Evolutionary conservation across 2,888 invertebrate genomes (phyloP).

Genomic region (Campaea margaritaria): DNA sequence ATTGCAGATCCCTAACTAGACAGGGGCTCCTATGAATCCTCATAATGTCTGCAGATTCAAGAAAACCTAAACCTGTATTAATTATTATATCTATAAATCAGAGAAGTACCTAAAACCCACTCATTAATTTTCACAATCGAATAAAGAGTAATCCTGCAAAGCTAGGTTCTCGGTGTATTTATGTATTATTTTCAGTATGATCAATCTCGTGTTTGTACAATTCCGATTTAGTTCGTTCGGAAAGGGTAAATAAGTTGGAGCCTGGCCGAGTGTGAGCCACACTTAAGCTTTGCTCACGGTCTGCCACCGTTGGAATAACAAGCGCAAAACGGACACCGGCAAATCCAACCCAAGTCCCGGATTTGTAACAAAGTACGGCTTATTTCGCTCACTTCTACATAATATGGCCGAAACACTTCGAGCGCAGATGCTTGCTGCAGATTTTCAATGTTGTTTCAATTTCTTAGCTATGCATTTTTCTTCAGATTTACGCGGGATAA

Average conservation of each 20-base stretch:
- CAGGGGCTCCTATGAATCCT: neutral
- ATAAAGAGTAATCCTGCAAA: conserved; percentile 27
- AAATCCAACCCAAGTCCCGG: conserved; percentile 76
- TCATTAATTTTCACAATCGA: conserved; percentile 27
- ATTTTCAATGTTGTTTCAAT: conserved; percentile 67
- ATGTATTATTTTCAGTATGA: conserved; percentile 28
- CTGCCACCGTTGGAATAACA: conserved; percentile 71
- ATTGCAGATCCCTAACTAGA: too few species aligned
- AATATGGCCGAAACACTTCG: conserved; percentile 68
- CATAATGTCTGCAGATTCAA: conserved; percentile 1
- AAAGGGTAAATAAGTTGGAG: conserved; percentile 25
- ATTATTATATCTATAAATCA: conserved; percentile 29
- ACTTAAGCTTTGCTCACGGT: conserved; percentile 58
- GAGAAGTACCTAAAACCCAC: conserved; percentile 30
- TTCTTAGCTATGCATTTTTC: conserved; percentile 53
- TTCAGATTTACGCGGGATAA: conserved; percentile 34
- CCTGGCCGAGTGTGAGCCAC: conserved; percentile 36
- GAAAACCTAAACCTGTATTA: conserved; percentile 24
- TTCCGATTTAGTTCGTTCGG: conserved; percentile 29
- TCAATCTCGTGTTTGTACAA: conserved; percentile 29
- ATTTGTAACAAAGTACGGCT: conserved; percentile 79
- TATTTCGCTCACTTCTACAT: conserved; percentile 69
- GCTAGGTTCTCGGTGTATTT: conserved; percentile 11
- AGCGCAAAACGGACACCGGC: conserved; percentile 74
- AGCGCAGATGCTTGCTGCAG: conserved; percentile 65